Conservation (phyloP, 2,797 vertebrate species). For the Rhinatrema bivittatum region DNA sequence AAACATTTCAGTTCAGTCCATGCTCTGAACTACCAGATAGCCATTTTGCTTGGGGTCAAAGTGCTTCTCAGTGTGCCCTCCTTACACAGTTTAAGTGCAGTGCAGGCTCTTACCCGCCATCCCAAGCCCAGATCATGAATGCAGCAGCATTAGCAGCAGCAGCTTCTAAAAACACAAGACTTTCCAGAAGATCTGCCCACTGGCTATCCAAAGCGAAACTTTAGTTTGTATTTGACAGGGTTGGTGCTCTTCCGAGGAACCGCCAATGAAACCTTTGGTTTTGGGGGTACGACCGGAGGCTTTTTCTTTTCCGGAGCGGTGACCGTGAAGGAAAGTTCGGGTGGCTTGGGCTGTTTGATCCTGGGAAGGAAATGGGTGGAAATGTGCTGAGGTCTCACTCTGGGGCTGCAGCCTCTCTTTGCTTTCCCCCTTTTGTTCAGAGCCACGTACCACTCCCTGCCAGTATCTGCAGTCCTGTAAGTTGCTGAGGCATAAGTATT, state of each 20-base stretch:
- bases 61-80: slow-evolving; percentile 3
- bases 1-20: not conserved
- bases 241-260: slow-evolving; percentile 32
- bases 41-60: not conserved
- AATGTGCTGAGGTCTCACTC: slow-evolving; percentile 85
- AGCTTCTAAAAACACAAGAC: no score
- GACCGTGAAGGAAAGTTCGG: slow-evolving; percentile 75
- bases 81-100: not conserved
- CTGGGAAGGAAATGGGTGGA: slow-evolving; percentile 92
- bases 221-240: slow-evolving; percentile 57
- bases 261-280: slow-evolving; percentile 34
- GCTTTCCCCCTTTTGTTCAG: slow-evolving; percentile 92
- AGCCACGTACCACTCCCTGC: slow-evolving; percentile 88
- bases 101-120: not conserved
- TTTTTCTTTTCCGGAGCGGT: slow-evolving; percentile 65
- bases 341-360: slow-evolving; percentile 57
- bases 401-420: slow-evolving; percentile 84
- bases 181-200: fast-evolving
- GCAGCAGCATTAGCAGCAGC: no score
- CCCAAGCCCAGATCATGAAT: not conserved
- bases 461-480: slow-evolving; percentile 72
- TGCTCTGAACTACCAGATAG: slow-evolving; percentile 1
- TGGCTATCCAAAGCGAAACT: slow-evolving; percentile 64
- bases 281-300: slow-evolving; percentile 15
- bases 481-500: slow-evolving; percentile 88